Evolutionary conservation across 2,888 invertebrate species (phyloP), one percentile per base, ranked within the genome.

Genomic region (Ophioninae sp.): DNA sequence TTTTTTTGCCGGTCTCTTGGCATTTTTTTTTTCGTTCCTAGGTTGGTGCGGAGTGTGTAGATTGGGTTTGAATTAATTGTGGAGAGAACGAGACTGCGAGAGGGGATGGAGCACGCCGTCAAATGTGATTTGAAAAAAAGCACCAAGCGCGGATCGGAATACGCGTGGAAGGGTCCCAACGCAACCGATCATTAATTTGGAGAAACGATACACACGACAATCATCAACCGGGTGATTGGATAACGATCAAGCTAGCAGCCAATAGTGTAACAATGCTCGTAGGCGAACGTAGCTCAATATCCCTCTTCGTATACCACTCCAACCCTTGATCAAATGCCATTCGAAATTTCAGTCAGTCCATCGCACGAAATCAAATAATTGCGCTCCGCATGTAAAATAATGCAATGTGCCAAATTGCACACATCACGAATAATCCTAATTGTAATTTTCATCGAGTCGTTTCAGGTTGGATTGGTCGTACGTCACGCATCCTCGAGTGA

Each of bases 201-300:
- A 81, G 79, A 84, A 81, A 74, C 81, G 44, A 75, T 73, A 64
- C 72, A 76, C 79, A 67, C 75, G 79, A 81, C 84, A 81, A 69
- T 81, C 58, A 81, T 71, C 41, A 58, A 77, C 10, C 73, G 51
- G 39, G 30, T 71, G 37, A 64, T 51, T 13, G 17, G 58, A 75
- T 72, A 58, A 79, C 75, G 76, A 75, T 84, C 75, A 79, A 83
- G 83, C 81, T 83, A 81, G 78, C 78, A 84, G 83, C 83, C 81
- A 84, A 81, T 79, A 79, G 82, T 71, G 64, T 13, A 39, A 71
- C 44, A 39, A 17, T 37, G 61, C 13, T 39, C 22, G 23, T 37
- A 79, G 30, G 65, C 64, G 71, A 56, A 68, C 61, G 68, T 44
- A 7, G 51, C 68, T 59, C 76, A 67, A 59, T 39, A 41, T 74